These are phyloP conservation scores for Hormiphora californensis DNA, from an alignment of 37 sponge, comb jelly and placozoan species.

Conservation along the genomic window DNA sequence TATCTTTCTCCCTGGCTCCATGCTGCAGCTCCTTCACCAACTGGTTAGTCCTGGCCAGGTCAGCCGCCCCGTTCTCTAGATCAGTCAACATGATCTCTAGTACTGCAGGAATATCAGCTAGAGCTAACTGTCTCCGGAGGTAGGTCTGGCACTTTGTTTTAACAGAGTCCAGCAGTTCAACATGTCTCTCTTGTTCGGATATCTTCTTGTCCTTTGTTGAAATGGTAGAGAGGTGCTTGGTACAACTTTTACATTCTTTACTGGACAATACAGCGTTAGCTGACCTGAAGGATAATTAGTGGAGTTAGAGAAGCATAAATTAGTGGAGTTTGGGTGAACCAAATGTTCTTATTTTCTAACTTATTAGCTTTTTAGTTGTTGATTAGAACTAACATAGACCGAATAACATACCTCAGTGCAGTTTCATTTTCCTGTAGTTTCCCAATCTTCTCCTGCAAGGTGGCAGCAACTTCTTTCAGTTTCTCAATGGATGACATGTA, in stretches of 20 bases:
- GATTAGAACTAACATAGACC: too few species aligned
- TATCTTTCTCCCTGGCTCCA: background rate
- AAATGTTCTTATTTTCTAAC: too few species aligned
- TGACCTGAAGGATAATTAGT: background rate
- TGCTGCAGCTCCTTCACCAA: conserved; percentile 9
- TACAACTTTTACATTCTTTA: background rate
- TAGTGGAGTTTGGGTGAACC: too few species aligned
- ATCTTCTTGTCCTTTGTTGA: background rate
- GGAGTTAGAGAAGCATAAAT: too few species aligned
- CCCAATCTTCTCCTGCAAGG: too few species aligned
- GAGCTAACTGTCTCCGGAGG: background rate
- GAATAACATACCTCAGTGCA: too few species aligned
- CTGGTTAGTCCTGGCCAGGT: background rate
- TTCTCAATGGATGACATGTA: too few species aligned
- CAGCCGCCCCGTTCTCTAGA: background rate
- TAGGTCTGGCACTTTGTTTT: background rate
- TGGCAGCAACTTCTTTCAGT: too few species aligned
- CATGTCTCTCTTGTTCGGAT: background rate
- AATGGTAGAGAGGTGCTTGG: background rate
- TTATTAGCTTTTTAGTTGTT: too few species aligned
- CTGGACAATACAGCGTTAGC: background rate
- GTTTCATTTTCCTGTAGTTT: too few species aligned
- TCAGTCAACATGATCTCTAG: conserved; percentile 8
- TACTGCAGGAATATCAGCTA: background rate
- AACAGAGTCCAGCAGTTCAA: background rate